These are phyloP conservation scores for Drosophila busckii DNA, from an alignment of 1,140 invertebrate species.

Conservation along the genomic window DNA sequence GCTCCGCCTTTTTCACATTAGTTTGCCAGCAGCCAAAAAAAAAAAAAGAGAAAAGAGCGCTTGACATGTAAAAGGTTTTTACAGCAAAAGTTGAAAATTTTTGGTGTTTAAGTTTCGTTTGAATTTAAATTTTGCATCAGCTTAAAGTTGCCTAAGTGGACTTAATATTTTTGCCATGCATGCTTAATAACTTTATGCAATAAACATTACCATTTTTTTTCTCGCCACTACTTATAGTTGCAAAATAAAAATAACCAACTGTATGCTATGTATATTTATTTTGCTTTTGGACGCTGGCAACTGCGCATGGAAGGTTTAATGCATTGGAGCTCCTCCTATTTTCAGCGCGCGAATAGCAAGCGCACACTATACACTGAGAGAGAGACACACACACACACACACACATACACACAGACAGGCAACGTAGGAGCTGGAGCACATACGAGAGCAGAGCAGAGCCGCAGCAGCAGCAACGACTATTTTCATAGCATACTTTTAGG, in stretches of 20 bases:
- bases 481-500: conserved; percentile 76
- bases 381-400: conserved; percentile 21
- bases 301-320: conserved; percentile 72
- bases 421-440: conserved; percentile 52
- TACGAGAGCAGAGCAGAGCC: conserved; percentile 27
- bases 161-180: too few relatives aligned
- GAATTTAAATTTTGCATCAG: too few relatives aligned
- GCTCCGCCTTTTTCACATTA: conserved; percentile 67
- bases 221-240: too few relatives aligned
- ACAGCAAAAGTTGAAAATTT: neutral
- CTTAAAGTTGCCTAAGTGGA: too few relatives aligned
- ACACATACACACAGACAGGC: conserved; percentile 10
- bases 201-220: too few relatives aligned
- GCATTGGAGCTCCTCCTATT: conserved; percentile 68
- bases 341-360: conserved; percentile 67
- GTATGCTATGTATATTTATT: conserved; percentile 4
- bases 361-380: conserved; percentile 49
- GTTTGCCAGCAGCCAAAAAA: conserved; percentile 17
- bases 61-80: conserved; percentile 6
- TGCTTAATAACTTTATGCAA: too few relatives aligned
- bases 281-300: conserved; percentile 30
- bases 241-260: too few relatives aligned
- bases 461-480: conserved; percentile 58
- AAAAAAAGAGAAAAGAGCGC: conserved; percentile 7
- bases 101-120: too few relatives aligned